phyloP scores from a whole-genome alignment of 2,888 invertebrate genomes.

The Rhagonycha lutea region DNA sequence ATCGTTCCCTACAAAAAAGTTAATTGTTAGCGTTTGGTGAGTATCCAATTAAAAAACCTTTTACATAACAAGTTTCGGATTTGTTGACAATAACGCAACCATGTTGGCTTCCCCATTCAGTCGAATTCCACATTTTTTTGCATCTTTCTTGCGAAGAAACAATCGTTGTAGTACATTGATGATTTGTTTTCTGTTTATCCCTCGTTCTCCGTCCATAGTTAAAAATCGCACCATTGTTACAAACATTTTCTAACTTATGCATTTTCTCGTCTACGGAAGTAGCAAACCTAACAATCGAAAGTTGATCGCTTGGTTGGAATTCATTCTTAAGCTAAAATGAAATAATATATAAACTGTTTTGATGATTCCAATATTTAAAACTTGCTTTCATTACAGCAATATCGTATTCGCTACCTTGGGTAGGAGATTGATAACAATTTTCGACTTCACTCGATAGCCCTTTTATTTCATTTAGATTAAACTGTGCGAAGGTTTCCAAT shows the following conservation, averaged over 20 bases:
- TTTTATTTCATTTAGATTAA: not conserved
- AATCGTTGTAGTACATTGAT: not conserved
- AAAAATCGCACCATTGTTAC: not conserved
- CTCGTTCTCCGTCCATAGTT: not conserved
- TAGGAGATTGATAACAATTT: not conserved
- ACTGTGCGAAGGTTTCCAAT: not conserved
- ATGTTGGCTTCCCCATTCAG: not conserved
- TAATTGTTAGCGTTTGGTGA: not conserved
- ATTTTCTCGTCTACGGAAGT: not conserved
- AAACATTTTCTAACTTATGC: not conserved
- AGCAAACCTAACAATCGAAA: not conserved
- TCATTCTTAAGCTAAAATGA: not conserved
- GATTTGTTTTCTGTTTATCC: accelerated
- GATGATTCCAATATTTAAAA: not conserved
- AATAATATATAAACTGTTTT: not conserved
- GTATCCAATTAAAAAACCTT: not conserved
- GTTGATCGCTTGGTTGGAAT: not conserved
- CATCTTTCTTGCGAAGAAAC: not conserved
- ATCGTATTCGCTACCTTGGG: not conserved
- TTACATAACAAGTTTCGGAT: not conserved
- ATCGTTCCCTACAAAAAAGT: not conserved
- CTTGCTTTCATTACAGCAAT: not conserved
- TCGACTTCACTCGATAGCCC: not conserved
- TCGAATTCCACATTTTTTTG: not conserved
- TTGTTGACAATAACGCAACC: not conserved